Base-by-base conservation (phyloP, 2,113 vertebrate genomes). In the Polypterus bichir region DNA sequence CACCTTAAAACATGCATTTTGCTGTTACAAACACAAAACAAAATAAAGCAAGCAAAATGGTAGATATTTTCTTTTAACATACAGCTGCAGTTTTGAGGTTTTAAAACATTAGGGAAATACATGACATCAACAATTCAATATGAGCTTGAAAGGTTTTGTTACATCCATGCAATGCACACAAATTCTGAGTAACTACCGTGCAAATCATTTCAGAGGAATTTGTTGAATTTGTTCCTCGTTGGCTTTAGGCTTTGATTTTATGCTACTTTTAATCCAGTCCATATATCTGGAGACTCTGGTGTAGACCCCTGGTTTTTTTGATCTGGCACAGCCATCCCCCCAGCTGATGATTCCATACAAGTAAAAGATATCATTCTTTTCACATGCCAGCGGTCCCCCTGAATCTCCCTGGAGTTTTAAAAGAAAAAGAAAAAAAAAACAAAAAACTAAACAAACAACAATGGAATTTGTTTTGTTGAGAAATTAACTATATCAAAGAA, bases 281-380 rank as follows among this genome's bases (percentile, higher is more conserved):
- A 91, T 68, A 0, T 97, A 97, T 60, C 89, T 90, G 7, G 83
- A 74, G 45, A 98, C 88, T 56, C 71, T 86, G 3, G 96, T 96
- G 59, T 98, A 98, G 55, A 98, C 93, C 0, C 93, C 94, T 0
- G 94, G 94, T 70, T 88, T 97, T 52, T 80, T 75, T 3, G 75
- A 55, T 51, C 72, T 73, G 9, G 87, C 86, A 0, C 95, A 98
- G 71, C 93, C 93, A 0, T 94, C 90, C 0, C 93, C 94, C 94
- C 94, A 98, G 77, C 93, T 97, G 79, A 95, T 81, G 75, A 97
- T 70, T 45, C 96, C 96, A 0, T 92, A 93, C 49, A 97, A 83
- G 68, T 92, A 92, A 60, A 86, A 87, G 66, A 88, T 79, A 0
- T 86, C 84, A 0, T 83, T 47, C 65, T 72, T 62, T 60, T 80